Evolutionary conservation across 35 echinoderm and acorn worm species (phyloP), one percentile per base, ranked within the genome.

Genomic region (Apostichopus japonicus): DNA sequence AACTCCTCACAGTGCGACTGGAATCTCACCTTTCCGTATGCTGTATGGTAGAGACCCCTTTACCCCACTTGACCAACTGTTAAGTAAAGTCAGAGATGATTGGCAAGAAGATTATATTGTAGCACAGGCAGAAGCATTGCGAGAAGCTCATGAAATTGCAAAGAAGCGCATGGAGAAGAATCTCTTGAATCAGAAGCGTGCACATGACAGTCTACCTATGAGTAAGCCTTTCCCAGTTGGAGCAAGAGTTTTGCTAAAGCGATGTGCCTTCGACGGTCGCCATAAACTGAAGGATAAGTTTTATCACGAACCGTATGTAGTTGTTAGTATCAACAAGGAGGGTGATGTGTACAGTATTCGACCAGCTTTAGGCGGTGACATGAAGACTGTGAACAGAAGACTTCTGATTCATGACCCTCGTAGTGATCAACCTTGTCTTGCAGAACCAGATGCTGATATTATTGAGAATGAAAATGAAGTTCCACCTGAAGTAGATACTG

Each of bases 211-310:
- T 2, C 3, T 13, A 72, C 67, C 67, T 14, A n/a, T 72, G 10
- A 72, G 67, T n/a, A 72, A 2, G 3, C 67, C 67, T 16, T 72
- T 72, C 10, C 6, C 6, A 4, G 67, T 72, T 5, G 67, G 67
- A 6, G 13, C 67, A 4, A 72, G 13, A n/a, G 67, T 72, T 14
- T 14, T 72, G 67, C 16, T 72, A 14, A 72, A 72, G 13, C 7
- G 22, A 53, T 79, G 78, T 61, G 77, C 77, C 55, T 92, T 92
- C 77, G 10, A 83, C 10, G 78, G 62, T 21, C 77, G 91, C 6
- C 91, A 92, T 59, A 92, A 92, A 57, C 25, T 92, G 56, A 55
- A 16, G 11, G 78, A 92, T 57, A 92, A 92, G 33, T 81, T 63
- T 24, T n/a, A 63, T 24, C 24, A 57, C 21, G 56, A 80, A 23